These are phyloP conservation scores for Deroptyus accipitrinus DNA, from an alignment of 2,113 vertebrate species.

Conservation along the genomic window DNA sequence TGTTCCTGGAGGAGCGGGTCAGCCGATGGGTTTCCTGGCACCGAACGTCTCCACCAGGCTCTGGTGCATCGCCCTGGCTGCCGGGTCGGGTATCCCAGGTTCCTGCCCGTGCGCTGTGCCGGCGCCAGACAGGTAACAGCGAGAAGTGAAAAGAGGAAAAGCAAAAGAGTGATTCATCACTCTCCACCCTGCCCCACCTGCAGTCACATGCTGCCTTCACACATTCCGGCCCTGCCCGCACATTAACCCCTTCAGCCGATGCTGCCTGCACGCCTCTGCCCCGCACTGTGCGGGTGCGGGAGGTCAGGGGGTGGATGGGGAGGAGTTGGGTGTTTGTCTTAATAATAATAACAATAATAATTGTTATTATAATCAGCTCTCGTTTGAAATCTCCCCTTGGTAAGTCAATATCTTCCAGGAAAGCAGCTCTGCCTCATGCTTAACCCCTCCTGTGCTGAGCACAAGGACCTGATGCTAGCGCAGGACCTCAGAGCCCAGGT, in stretches of 20 bases:
- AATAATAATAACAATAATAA: background rate
- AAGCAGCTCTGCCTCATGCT: background rate
- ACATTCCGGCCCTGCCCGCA: background rate
- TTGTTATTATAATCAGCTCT: background rate
- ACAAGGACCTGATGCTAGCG: fast-evolving
- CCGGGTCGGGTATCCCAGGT: background rate
- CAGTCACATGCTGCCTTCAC: constrained; percentile 57
- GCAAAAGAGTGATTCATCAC: constrained; percentile 51
- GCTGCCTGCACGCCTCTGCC: background rate
- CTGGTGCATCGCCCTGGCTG: background rate
- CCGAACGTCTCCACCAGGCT: background rate
- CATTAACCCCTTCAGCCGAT: constrained; percentile 42
- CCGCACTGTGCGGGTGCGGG: fast-evolving
- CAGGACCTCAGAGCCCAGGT: background rate
- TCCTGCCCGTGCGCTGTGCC: background rate
- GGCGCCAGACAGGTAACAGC: constrained; percentile 47
- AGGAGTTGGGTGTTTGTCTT: background rate
- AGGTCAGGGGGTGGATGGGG: background rate
- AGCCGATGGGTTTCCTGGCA: background rate
- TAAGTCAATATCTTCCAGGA: background rate
- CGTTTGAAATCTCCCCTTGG: background rate
- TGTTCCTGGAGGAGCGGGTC: background rate
- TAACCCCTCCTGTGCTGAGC: background rate
- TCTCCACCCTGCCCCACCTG: constrained; percentile 68
- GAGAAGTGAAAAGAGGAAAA: constrained; percentile 63